A percentile compares a stretch with the other conserved stretches of the same genome.
phyloP scores from a whole-genome alignment of 2,113 vertebrate species.

The Oreamnos americanus region DNA sequence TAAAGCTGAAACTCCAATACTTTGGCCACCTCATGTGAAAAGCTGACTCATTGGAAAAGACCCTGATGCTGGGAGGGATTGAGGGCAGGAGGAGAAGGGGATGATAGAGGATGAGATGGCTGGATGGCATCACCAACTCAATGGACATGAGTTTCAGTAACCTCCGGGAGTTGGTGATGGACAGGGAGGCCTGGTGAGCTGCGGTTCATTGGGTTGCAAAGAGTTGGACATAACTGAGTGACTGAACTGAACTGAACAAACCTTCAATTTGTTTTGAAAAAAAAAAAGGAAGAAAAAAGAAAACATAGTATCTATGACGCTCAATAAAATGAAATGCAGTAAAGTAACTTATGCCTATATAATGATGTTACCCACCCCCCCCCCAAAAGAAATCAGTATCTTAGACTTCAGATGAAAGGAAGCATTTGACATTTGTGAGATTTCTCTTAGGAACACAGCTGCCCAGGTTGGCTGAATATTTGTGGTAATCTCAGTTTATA shows the following conservation, averaged over 20 bases:
- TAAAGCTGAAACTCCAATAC: no score
- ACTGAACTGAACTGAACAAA: neutral
- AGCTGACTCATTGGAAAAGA: no score
- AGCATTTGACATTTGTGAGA: neutral
- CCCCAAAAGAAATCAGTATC: neutral
- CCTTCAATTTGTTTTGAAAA: neutral
- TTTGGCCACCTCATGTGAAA: no score
- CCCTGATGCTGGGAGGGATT: no score
- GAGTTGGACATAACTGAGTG: no score
- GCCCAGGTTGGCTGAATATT: neutral
- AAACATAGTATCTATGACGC: neutral
- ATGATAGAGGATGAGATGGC: no score
- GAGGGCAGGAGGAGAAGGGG: no score
- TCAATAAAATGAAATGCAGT: neutral
- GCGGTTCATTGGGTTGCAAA: no score
- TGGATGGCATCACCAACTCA: no score
- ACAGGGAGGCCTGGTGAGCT: no score
- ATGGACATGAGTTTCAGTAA: no score
- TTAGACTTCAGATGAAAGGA: neutral
- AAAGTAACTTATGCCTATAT: neutral
- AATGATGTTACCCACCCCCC: neutral
- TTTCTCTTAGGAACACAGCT: neutral
- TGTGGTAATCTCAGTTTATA: neutral
- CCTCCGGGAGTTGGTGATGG: no score
- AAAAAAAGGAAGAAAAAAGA: neutral